Evolutionary conservation across 1,140 invertebrate genomes (phyloP), one percentile per base, ranked within the genome.

Genomic region (Mylabris phalerata): DNA sequence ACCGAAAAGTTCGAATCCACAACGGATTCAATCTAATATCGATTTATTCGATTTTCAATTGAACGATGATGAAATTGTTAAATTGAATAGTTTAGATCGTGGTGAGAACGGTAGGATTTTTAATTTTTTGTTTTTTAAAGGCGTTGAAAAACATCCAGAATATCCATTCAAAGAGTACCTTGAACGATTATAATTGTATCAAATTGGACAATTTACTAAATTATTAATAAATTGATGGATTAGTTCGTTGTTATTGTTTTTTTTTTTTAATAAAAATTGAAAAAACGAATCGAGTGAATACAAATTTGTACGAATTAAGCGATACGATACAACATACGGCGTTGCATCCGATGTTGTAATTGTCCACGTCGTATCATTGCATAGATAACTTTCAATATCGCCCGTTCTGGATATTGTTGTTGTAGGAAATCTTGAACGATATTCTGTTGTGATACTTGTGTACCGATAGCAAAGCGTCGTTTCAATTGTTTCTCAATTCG

Each of bases 401-500:
- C 82, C 52, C 85, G 78, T 76, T 98, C 94, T 1, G 90, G 87
- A 73, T 95, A 98, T 78, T 95, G 94, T 80, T 98, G 93, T 64
- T 87, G 85, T 0, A 89, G 70, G 71, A 99, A 99, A 75, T 98
- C 95, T 74, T 94, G 87, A 11, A 99, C 80, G 65, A 99, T 95
- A 52, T 86, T 90, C 71, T 94, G 87, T 71, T 98, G 92, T 0
- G 94, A 96, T 0, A 99, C 93, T 78, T 97, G 94, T 4, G 93
- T 90, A 4, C 97, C 98, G 62, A 99, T 91, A 1, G 95, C 89
- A 75, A 98, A 98, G 48, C 96, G 80, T 44, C 87, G 81, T 74
- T 98, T 99, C 11, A 99, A 74, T 73, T 98, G 95, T 73, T 90
- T 93, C 73, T 99, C 98, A 59, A 99, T 92, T 3, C 90, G 82